These are phyloP conservation scores for Elephas maximus DNA, from an alignment of 2,113 vertebrate genomes.

Conservation along the genomic window DNA sequence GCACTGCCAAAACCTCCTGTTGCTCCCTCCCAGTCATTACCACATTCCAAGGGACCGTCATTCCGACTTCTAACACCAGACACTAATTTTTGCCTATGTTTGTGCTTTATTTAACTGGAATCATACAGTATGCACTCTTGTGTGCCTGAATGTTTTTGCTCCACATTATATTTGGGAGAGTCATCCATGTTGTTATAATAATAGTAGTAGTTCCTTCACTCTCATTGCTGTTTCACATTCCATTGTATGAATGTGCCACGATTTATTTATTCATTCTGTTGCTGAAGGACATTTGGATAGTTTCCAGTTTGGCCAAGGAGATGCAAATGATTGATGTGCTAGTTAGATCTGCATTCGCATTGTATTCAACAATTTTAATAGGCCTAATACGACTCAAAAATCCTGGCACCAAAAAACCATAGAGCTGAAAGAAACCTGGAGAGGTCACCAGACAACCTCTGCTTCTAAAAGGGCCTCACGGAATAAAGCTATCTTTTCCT, in stretches of 20 bases:
- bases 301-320: not conserved
- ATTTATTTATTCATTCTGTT: not conserved
- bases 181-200: not conserved
- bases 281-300: not conserved
- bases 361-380: not conserved
- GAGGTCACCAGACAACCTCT: not conserved
- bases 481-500: not conserved
- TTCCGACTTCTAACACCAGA: not conserved
- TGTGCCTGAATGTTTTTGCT: not conserved
- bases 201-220: not conserved
- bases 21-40: not conserved
- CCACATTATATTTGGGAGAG: not conserved
- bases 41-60: fast-evolving
- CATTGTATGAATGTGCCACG: not conserved
- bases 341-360: not conserved
- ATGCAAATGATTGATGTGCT: not conserved
- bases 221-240: not conserved
- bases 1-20: not conserved
- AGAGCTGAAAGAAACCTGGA: not conserved
- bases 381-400: not conserved
- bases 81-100: not conserved
- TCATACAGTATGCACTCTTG: too few relatives aligned
- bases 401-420: not conserved
- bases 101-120: not conserved
- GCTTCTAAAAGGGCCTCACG: not conserved